These are phyloP conservation scores for Gambusia yucatana DNA, from an alignment of 2,797 vertebrate species.

Conservation along the genomic window DNA sequence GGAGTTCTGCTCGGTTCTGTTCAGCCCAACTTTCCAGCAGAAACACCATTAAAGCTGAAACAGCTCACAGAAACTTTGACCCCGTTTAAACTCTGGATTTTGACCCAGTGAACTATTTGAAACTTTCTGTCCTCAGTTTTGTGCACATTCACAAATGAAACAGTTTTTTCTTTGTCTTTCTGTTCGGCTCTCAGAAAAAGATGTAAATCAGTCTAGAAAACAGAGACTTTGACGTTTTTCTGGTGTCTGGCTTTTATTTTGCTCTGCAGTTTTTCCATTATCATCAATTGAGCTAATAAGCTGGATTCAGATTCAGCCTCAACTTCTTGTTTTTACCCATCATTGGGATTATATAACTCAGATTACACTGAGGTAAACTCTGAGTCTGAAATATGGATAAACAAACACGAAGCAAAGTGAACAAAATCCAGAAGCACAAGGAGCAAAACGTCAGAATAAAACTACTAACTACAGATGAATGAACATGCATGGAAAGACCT, in stretches of 20 bases:
- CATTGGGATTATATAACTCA: neutral
- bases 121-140: neutral
- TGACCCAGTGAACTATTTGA: neutral
- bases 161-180: neutral
- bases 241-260: neutral
- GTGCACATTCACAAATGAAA: neutral
- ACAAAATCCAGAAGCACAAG: neutral
- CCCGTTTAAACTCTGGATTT: neutral
- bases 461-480: too few relatives aligned
- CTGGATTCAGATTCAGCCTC: neutral
- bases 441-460: neutral
- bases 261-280: neutral
- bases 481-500: neutral
- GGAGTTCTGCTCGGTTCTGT: neutral
- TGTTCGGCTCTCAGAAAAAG: conserved; percentile 2
- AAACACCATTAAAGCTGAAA: neutral
- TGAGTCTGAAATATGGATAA: neutral
- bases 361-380: neutral
- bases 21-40: neutral
- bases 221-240: neutral
- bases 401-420: neutral
- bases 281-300: neutral
- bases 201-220: neutral
- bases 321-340: neutral
- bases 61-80: neutral